Evolutionary conservation across 2,888 invertebrate genomes (phyloP), one percentile per base, ranked within the genome.

Genomic region (Corythucha ciliata): DNA sequence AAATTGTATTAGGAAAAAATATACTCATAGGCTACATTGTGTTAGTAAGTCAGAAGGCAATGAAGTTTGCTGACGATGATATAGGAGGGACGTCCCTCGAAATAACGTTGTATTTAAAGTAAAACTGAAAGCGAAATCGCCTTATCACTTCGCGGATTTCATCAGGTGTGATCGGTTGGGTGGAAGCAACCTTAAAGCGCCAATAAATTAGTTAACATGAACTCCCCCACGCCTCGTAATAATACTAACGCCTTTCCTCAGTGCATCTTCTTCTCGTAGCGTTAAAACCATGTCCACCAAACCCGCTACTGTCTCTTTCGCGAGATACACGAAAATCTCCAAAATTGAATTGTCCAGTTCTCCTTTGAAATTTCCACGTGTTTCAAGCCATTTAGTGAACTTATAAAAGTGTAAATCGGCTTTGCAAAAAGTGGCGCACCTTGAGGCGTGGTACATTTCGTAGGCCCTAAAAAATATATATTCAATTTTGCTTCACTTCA

Each of bases 231-330:
- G n/a, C 29, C 8, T 29, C n/a, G n/a, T 29, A n/a, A 29, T 10
- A n/a, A n/a, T 7, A 18, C 14, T 42, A 12, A 41, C 41, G n/a
- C 25, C 27, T 12, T 18, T 18, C 37, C 18, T 29, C n/a, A 53
- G 44, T 6, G 53, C 34, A 33, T 46, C 45, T 66, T 90, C 90
- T 62, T 87, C 78, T 37, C 89, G 74, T 2, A 90, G 80, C 41
- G 91, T 66, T 56, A 91, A 78, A 0, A 87, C 83, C 60, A 83
- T 78, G 69, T 92, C 92, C 2, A 88, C 80, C 52, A 92, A 79
- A 66, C 89, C 84, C 0, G 91, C 91, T 6, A 93, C 83, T 0
- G 88, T 88, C 70, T 93, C 91, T 66, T 88, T 88, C 0, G 90
- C 89, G 58, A 91, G 72, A 65, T 90, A 92, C 40, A 83, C 79